Conservation (phyloP, 2,113 vertebrate species). For the Conger conger region DNA sequence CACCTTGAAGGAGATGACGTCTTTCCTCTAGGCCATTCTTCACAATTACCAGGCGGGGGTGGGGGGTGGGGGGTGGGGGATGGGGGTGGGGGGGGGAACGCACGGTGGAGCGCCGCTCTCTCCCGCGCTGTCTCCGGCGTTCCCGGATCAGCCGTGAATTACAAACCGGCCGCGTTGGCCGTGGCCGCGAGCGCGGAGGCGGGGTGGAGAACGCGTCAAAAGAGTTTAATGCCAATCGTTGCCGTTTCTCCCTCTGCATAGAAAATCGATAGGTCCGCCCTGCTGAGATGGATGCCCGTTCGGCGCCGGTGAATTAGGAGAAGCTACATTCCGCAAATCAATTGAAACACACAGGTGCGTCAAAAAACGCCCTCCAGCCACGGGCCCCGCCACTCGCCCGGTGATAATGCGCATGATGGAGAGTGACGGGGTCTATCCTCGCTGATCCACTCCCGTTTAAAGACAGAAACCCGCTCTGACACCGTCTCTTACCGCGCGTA, state of each 20-base stretch:
- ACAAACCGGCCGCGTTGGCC: not conserved
- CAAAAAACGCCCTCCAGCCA: slow-evolving; percentile 43
- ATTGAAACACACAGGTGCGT: slow-evolving; percentile 12
- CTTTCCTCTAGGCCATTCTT: slow-evolving; percentile 47
- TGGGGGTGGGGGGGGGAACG: not conserved
- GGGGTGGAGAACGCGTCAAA: slow-evolving; percentile 54
- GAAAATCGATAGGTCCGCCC: slow-evolving; percentile 61
- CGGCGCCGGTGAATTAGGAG: not conserved
- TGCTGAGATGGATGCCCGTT: slow-evolving; percentile 41
- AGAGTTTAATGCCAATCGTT: slow-evolving; percentile 64
- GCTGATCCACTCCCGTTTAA: not conserved
- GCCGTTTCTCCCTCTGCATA: slow-evolving; percentile 49
- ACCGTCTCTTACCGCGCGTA: not conserved
- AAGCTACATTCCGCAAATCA: slow-evolving; percentile 31
- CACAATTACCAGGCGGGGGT: slow-evolving; percentile 34
- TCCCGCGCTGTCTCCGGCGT: not conserved
- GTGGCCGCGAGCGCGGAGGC: not conserved
- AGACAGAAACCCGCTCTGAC: not conserved
- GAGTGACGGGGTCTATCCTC: slow-evolving; percentile 46
- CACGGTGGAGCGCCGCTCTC: not conserved
- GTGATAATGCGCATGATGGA: slow-evolving; percentile 53
- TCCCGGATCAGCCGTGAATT: not conserved
- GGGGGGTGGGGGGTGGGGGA: slow-evolving; percentile 11
- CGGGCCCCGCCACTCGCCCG: slow-evolving; percentile 43
- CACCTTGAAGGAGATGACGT: slow-evolving; percentile 8